phyloP scores from a whole-genome alignment of 2,113 vertebrate species.

The Osmerus mordax region DNA sequence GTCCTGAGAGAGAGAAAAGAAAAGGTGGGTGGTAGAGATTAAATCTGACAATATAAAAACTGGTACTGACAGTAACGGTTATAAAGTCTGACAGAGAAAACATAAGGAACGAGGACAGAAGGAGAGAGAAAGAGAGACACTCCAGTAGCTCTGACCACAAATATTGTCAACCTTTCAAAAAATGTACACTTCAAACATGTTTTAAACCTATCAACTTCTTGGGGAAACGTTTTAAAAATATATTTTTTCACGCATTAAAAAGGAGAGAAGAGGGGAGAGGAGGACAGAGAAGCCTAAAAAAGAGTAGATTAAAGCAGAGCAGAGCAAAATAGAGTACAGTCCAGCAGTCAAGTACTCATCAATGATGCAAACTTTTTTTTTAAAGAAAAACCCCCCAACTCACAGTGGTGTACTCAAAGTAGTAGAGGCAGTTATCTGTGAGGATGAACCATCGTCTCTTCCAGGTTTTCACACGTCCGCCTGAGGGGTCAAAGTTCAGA shows the following conservation, averaged over 20 bases:
- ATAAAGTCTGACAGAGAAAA: not conserved
- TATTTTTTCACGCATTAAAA: no score
- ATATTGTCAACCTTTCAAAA: no score
- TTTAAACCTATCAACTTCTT: no score
- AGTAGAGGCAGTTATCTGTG: slow-evolving; percentile 98
- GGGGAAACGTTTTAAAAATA: no score
- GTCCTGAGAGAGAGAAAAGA: slow-evolving; percentile 72
- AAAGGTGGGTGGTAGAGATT: not conserved
- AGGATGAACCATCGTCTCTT: slow-evolving; percentile 98
- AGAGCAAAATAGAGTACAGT: no score
- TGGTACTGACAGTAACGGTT: not conserved
- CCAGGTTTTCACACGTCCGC: slow-evolving; percentile 96
- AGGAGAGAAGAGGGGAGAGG: no score
- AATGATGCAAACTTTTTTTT: not conserved
- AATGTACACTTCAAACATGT: no score
- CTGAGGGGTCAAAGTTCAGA: slow-evolving; percentile 68
- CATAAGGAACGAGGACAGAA: not conserved
- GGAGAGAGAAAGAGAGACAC: no score
- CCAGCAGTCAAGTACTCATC: not conserved
- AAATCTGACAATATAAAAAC: not conserved
- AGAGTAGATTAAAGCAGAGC: no score
- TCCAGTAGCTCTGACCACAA: no score
- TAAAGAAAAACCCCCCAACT: slow-evolving; percentile 45
- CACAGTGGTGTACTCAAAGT: slow-evolving; percentile 97
- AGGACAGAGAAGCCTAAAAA: no score